Conservation (phyloP, 2,888 invertebrate genomes). For the Muscina levida region DNA sequence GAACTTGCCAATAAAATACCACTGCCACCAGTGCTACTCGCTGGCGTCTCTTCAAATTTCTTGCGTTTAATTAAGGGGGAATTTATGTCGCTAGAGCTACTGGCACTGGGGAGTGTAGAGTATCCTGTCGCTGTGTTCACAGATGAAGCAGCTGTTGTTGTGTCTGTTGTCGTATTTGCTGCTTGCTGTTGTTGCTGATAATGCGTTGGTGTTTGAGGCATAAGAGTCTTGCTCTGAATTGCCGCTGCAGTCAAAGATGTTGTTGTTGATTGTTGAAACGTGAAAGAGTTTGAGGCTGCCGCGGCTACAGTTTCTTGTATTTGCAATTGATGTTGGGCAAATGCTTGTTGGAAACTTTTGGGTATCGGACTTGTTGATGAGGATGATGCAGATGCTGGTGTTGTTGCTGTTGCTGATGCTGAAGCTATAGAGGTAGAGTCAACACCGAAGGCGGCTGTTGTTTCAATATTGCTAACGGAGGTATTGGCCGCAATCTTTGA, state of each 20-base stretch:
- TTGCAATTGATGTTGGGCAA: conserved; percentile 69
- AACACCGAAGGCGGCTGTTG: conserved; percentile 40
- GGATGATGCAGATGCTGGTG: conserved; percentile 57
- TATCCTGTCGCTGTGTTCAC: conserved; percentile 62
- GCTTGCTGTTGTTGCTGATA: conserved; percentile 60
- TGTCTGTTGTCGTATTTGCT: conserved; percentile 46
- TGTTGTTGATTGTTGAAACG: conserved; percentile 50
- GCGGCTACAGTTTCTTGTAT: conserved; percentile 18
- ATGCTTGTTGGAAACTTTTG: conserved; percentile 71
- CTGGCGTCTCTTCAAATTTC: conserved; percentile 52
- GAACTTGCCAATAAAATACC: background rate
- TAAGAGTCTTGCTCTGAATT: conserved; percentile 67
- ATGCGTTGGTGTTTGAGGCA: conserved; percentile 70
- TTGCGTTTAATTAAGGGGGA: conserved; percentile 55
- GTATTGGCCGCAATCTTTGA: conserved; percentile 46
- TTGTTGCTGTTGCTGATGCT: conserved; percentile 61
- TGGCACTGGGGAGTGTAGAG: conserved; percentile 45
- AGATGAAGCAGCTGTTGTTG: conserved; percentile 66
- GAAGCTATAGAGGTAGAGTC: conserved; percentile 31
- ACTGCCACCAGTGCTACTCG: conserved; percentile 66
- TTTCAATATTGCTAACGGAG: conserved; percentile 37
- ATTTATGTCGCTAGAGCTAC: conserved; percentile 54
- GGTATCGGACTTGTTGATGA: conserved; percentile 61
- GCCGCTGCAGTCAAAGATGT: conserved; percentile 68
- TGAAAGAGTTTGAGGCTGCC: conserved; percentile 14